Evolutionary conservation across 2,888 invertebrate species (phyloP), one percentile per base, ranked within the genome.

Genomic region (Thymelicus lineola): DNA sequence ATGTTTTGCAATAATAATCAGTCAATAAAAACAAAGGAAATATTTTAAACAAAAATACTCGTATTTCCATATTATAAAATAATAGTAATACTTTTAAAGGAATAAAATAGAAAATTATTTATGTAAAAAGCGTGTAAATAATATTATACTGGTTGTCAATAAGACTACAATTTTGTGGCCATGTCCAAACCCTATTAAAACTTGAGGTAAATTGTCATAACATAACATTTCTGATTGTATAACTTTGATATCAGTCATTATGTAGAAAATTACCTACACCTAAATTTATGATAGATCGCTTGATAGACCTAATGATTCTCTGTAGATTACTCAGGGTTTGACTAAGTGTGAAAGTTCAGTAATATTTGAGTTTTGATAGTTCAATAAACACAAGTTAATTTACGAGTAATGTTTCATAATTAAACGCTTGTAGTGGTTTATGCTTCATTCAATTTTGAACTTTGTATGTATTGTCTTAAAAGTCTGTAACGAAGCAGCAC

Each of bases 271-370:
- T 66, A 28, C 28, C 28, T 28, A 60, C 42, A 60, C 14, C 9
- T 20, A 50, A 66, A 66, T 59, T 58, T 67, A 63, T 50, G 63
- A 38, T 58, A 42, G 57, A 57, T 35, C 38, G 7, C 63, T 17
- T 36, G 15, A 55, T 65, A 7, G 63, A 20, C 14, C 17, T 58
- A 36, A 63, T 69, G 62, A 62, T 63, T 58, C 69, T 69, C 69
- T 58, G 57, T 58, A 48, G 69, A 63, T 69, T 69, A 63, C 3
- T 45, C 28, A 28, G 48, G 15, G 20, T 69, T 36, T 57, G 58
- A 50, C 50, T 70, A 59, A 70, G 42, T 64, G 59, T 70, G 17
- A 50, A 70, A 70, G 64, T 70, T 64, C n/a, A 10, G 64, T 45
- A 59, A 69, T 69, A 38, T 45, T 62, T 57, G 17, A 20, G 53